Conservation (phyloP, 1,140 invertebrate genomes). For the Caenorhabditis briggsae region DNA sequence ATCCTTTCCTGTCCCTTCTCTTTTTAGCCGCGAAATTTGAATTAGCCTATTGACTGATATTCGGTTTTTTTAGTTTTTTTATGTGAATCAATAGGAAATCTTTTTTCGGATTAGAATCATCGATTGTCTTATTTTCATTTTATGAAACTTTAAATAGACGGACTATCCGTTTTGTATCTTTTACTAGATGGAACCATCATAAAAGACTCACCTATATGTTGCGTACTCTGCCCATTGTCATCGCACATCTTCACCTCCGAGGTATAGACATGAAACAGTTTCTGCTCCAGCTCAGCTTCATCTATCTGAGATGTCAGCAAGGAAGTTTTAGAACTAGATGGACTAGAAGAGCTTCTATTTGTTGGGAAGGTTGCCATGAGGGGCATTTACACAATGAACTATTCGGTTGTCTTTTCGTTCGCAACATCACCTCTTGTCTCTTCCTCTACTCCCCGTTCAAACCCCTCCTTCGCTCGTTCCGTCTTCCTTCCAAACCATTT, state of each 20-base stretch:
- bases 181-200: too few relatives aligned
- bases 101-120: too few relatives aligned
- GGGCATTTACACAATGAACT: background rate
- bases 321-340: too few relatives aligned
- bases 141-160: too few relatives aligned
- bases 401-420: background rate
- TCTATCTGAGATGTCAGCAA: background rate
- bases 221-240: constrained; percentile 23
- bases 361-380: background rate
- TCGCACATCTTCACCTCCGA: constrained; percentile 26
- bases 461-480: background rate
- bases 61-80: too few relatives aligned
- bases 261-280: constrained; percentile 1
- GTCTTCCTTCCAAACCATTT: background rate
- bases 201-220: constrained; percentile 31
- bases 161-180: background rate
- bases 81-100: too few relatives aligned
- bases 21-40: constrained; percentile 37
- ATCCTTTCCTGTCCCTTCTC: background rate
- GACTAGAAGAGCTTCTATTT: background rate
- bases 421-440: background rate
- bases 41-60: background rate
- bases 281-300: constrained; percentile 6
- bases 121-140: too few relatives aligned
- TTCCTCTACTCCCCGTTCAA: background rate